Conservation (phyloP, 2,888 invertebrate genomes). For the Anorthoa munda region DNA sequence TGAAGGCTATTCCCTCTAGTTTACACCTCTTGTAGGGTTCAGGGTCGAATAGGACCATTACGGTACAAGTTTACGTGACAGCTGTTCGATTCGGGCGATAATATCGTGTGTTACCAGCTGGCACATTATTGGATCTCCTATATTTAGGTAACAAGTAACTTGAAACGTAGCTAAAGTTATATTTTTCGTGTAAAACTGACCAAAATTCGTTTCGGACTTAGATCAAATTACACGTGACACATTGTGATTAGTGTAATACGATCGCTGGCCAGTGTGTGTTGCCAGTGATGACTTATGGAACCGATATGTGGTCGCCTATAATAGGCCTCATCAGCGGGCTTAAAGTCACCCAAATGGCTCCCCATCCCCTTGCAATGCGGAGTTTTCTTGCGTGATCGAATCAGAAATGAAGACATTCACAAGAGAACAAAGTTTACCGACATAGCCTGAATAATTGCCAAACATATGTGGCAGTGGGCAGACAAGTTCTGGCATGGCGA, state of each 20-base stretch:
- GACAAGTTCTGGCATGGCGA: too few species aligned
- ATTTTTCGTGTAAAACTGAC: background rate
- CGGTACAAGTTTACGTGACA: slow-evolving; percentile 25
- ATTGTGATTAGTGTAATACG: background rate
- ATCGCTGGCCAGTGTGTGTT: too few species aligned
- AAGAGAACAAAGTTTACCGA: too few species aligned
- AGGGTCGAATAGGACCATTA: slow-evolving; percentile 31
- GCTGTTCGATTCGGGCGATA: slow-evolving; percentile 17
- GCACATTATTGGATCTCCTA: slow-evolving; percentile 6
- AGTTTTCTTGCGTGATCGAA: too few species aligned
- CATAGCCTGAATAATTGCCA: too few species aligned
- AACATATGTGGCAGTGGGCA: too few species aligned
- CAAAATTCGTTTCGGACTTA: background rate
- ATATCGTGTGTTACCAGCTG: slow-evolving; percentile 4
- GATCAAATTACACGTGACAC: background rate
- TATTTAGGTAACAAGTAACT: slow-evolving; percentile 8
- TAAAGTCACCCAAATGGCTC: too few species aligned
- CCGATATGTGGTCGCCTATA: too few species aligned
- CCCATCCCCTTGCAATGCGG: too few species aligned
- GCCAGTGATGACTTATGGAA: too few species aligned
- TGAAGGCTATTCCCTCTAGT: slow-evolving; percentile 4
- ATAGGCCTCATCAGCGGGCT: too few species aligned
- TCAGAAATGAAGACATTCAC: too few species aligned
- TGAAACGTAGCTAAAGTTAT: background rate
- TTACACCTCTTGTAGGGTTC: slow-evolving; percentile 2